These are phyloP conservation scores for Alexandromys fortis DNA, from an alignment of 2,113 vertebrate genomes.

Conservation along the genomic window DNA sequence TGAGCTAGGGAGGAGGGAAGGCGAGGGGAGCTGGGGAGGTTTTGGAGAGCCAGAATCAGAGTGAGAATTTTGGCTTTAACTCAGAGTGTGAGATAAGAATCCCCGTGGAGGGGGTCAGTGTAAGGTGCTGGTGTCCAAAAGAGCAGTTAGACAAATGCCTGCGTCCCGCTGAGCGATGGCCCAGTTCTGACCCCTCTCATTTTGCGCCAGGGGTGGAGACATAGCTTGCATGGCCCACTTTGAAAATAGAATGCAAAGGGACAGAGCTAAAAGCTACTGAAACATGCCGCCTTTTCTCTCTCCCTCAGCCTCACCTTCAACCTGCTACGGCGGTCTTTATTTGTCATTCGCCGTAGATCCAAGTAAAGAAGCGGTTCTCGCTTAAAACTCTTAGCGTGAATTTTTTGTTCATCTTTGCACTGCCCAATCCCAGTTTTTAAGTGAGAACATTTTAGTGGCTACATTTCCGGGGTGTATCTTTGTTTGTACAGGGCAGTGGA, in stretches of 20 bases:
- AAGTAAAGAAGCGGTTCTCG: constrained; percentile 14
- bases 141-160: constrained; percentile 33
- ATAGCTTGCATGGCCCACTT: neutral
- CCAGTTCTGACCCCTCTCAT: constrained; percentile 64
- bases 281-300: neutral
- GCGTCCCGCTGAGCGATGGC: constrained; percentile 49
- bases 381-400: constrained; percentile 17
- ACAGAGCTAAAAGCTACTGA: neutral
- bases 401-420: neutral
- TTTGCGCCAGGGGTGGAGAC: constrained; percentile 11
- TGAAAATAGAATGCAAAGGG: constrained; percentile 41
- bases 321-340: neutral
- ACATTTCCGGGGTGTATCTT: constrained; percentile 11
- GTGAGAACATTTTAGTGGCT: neutral
- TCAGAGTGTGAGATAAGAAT: neutral
- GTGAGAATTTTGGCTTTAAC: neutral
- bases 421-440: neutral
- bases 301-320: neutral
- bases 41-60: neutral
- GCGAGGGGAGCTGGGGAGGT: neutral
- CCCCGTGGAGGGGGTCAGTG: neutral
- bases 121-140: constrained; percentile 38
- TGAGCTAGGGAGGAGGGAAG: neutral
- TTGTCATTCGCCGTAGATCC: neutral
- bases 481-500: neutral